Conservation (phyloP, 2,113 vertebrate genomes). For the Sinocyclocheilus maitianheensis region DNA sequence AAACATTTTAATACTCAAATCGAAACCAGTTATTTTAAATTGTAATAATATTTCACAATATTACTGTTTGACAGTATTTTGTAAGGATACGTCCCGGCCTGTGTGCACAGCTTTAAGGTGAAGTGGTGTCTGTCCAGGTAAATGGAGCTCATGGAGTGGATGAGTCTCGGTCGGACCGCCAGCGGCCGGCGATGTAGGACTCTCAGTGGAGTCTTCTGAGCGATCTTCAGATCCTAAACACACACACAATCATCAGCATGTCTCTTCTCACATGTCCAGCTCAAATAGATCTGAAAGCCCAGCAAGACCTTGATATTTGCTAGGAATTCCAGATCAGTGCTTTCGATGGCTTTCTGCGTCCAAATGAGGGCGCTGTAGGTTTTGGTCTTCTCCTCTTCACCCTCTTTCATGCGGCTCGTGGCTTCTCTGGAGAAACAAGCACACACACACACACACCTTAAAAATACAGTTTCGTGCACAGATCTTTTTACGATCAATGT, state of each 20-base stretch:
- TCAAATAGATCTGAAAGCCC: not conserved
- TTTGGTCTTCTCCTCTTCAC: conserved; percentile 97
- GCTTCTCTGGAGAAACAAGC: conserved; percentile 80
- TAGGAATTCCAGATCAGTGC: conserved; percentile 83
- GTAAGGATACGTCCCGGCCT: conserved; percentile 98
- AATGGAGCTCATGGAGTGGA: conserved; percentile 86
- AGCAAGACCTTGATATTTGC: conserved; percentile 80
- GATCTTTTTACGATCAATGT: not conserved
- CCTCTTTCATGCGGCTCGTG: conserved; percentile 93
- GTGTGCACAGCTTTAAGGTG: conserved; percentile 85
- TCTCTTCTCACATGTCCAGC: not conserved
- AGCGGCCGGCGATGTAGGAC: conserved; percentile 91
- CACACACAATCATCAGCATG: not conserved
- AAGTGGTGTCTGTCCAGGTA: conserved; percentile 90
- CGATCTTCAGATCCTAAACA: conserved; percentile 85
- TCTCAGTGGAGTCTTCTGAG: conserved; percentile 94
- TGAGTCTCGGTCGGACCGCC: conserved; percentile 82
- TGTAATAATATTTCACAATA: too few relatives aligned
- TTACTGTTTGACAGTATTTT: not conserved
- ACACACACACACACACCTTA: too few relatives aligned
- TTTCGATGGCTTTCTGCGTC: conserved; percentile 82
- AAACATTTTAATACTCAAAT: too few relatives aligned
- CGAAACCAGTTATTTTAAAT: too few relatives aligned
- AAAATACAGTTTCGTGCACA: not conserved
- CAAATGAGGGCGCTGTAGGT: conserved; percentile 93